These are phyloP conservation scores for Nomada lathburiana DNA, from an alignment of 2,888 invertebrate species.

Conservation along the genomic window DNA sequence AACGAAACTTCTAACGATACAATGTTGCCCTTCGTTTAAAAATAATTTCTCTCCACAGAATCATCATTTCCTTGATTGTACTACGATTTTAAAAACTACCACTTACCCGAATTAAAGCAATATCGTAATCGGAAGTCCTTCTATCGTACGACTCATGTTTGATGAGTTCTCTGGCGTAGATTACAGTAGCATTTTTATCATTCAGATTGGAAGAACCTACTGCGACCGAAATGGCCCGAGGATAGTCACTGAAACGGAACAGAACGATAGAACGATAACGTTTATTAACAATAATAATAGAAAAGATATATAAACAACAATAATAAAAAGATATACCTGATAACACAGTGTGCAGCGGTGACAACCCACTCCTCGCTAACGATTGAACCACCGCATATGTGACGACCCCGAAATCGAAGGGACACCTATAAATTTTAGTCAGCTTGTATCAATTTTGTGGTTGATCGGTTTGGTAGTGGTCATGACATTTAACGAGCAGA, in stretches of 20 bases:
- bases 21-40: too few species aligned
- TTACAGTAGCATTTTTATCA: conserved; percentile 57
- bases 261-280: conserved; percentile 2
- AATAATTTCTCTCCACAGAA: too few species aligned
- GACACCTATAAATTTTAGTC: conserved; percentile 74
- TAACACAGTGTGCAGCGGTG: conserved; percentile 75
- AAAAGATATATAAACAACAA: conserved; percentile 12
- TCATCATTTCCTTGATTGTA: too few species aligned
- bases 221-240: conserved; percentile 62
- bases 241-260: not conserved
- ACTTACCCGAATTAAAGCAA: conserved; percentile 73
- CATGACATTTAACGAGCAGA: not conserved
- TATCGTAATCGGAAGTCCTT: conserved; percentile 76
- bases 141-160: conserved; percentile 75
- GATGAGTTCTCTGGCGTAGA: conserved; percentile 68
- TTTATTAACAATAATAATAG: conserved; percentile 8
- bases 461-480: not conserved
- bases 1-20: too few species aligned
- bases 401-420: conserved; percentile 70
- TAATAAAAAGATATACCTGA: conserved; percentile 55
- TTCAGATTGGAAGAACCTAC: conserved; percentile 67
- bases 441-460: conserved; percentile 40
- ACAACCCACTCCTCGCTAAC: conserved; percentile 72
- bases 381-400: conserved; percentile 74
- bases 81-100: too few species aligned